Evolutionary conservation across 2,113 vertebrate species (phyloP), one percentile per base, ranked within the genome.

Genomic region (Castor canadensis): DNA sequence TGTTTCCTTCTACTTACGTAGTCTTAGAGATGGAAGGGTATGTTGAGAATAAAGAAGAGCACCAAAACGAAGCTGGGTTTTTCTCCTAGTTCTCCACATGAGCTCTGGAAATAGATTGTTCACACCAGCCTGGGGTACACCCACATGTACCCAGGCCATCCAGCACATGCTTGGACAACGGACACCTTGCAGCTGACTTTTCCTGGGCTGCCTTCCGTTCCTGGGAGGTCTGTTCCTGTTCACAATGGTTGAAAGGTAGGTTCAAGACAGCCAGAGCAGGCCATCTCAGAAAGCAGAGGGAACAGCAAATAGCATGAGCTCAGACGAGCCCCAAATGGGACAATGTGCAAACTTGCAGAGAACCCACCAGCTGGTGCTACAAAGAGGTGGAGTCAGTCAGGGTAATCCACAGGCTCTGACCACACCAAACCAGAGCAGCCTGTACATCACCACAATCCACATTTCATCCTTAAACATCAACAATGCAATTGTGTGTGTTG

Each of bases 261-360:
- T n/a, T n/a, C n/a, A n/a, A 62, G 16, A 3, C 15, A 86, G 64
- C 30, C 49, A 47, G 49, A 60, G 3, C 5, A 81, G 38, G 40
- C 8, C 16, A 3, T 80, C 17, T 69, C 0, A 58, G 52, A 67
- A 66, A 52, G 11, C 13, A 0, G 49, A 12, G 9, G 11, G 40
- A 9, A 5, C 47, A 80, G 6, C n/a, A 30, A 15, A 22, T 40
- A 38, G 2, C 10, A 17, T 11, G 3, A 58, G 15, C 3, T 30
- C 9, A 24, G 6, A 15, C 16, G 43, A 43, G 45, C 9, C 1
- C 6, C 1, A 2, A 40, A 20, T 24, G 56, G 2, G 20, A 73
- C 28, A 54, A n/a, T 16, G 32, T 17, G 16, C 20, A 82, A n/a
- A 30, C 2, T 22, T 47, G 10, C 28, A 15, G 24, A 90, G 73